Conservation (phyloP, 2,113 vertebrate genomes). For the Rhizomys pruinosus region DNA sequence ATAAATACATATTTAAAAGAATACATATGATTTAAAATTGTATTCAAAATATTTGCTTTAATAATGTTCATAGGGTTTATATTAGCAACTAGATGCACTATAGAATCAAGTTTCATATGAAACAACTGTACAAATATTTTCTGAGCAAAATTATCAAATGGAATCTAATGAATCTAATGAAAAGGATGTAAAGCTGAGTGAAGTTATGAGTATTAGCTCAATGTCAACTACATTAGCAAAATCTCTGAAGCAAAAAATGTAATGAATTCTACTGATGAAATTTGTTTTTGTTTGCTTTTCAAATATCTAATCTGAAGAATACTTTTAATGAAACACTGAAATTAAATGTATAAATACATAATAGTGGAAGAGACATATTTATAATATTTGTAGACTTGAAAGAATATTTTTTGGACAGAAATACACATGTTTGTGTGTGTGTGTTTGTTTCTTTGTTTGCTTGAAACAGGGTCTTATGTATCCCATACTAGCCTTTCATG, state of each 20-base stretch:
- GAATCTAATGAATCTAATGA: not conserved
- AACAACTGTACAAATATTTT: not conserved
- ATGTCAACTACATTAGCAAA: not conserved
- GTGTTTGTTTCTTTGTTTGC: not conserved
- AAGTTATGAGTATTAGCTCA: not conserved
- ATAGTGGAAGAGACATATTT: not conserved
- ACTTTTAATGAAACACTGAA: not conserved
- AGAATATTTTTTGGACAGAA: not conserved
- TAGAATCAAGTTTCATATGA: not conserved
- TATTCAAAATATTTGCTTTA: slow-evolving; percentile 18
- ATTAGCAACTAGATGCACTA: not conserved
- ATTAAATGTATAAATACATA: not conserved
- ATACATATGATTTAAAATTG: not conserved
- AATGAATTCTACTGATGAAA: not conserved
- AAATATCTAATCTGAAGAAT: not conserved
- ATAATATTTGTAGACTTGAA: not conserved
- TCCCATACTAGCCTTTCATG: too few species aligned
- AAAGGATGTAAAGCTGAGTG: not conserved
- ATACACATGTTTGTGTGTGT: not conserved
- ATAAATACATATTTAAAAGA: not conserved
- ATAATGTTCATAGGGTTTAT: not conserved
- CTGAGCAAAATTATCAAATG: not conserved
- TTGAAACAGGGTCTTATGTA: not conserved
- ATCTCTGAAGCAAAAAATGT: slow-evolving; percentile 1
- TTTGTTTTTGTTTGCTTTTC: slow-evolving; percentile 9